Percentiles rank a stretch among this genome's conserved stretches.
Evolutionary conservation across 1,140 invertebrate species (phyloP).

Genomic region (Apis cerana): DNA sequence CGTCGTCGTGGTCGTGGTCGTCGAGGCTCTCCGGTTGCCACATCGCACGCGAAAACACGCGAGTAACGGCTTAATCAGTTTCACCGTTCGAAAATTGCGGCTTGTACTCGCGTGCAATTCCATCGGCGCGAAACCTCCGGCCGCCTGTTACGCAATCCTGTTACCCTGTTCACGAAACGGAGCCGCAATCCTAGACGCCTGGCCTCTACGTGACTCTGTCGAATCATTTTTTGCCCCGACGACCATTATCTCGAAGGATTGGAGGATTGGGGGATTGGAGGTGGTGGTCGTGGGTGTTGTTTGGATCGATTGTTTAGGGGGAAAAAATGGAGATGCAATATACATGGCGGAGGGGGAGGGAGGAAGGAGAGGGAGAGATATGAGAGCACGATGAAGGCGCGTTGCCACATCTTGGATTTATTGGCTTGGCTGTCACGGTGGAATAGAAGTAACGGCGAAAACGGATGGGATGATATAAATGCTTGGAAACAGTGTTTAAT

Average conservation of each 20-base stretch:
- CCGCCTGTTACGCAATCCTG: conserved; percentile 9
- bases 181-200: not conserved
- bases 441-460: conserved; percentile 1
- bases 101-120: not conserved
- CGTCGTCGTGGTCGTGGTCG: not conserved
- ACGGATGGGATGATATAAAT: not conserved
- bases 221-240: too few relatives aligned
- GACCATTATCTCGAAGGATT: too few relatives aligned
- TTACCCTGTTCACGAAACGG: not conserved
- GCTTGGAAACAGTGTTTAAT: conserved; percentile 7
- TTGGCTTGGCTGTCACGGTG: conserved; percentile 7
- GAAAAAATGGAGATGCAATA: not conserved
- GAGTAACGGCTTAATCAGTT: conserved; percentile 54
- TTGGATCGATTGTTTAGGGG: not conserved
- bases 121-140: not conserved
- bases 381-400: conserved; percentile 1
- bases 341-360: too few relatives aligned
- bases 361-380: not conserved
- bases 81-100: conserved; percentile 17
- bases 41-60: conserved; percentile 42
- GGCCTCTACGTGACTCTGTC: too few relatives aligned
- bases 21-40: conserved; percentile 5
- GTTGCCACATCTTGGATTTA: conserved; percentile 4
- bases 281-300: not conserved
- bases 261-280: too few relatives aligned